phyloP scores from a whole-genome alignment of 2,797 vertebrate species.

The Myotis vivesi region DNA sequence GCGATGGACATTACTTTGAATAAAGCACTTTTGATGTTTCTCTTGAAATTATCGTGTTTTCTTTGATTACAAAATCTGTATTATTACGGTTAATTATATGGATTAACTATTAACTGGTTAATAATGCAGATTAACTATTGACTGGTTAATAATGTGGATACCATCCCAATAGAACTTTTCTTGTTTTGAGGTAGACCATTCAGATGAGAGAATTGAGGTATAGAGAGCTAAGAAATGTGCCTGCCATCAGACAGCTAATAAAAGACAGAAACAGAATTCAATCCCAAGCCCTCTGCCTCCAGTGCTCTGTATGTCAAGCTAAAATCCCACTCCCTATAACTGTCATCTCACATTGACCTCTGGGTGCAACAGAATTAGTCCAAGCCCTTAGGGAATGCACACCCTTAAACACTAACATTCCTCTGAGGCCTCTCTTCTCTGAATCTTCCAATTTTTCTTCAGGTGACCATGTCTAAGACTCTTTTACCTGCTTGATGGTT shows the following conservation, averaged over 20 bases:
- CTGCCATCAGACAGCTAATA: not conserved
- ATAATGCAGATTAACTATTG: too few relatives aligned
- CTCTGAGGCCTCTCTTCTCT: not conserved
- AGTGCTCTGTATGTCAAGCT: not conserved
- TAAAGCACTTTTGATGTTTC: too few relatives aligned
- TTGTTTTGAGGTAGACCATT: too few relatives aligned
- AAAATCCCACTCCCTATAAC: not conserved
- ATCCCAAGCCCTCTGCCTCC: not conserved
- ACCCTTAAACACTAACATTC: not conserved
- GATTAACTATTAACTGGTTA: too few relatives aligned
- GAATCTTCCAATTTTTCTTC: not conserved
- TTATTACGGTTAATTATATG: too few relatives aligned
- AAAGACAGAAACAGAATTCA: not conserved
- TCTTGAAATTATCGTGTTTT: too few relatives aligned
- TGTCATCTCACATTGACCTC: not conserved
- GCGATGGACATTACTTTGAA: too few relatives aligned
- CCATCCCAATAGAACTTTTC: too few relatives aligned
- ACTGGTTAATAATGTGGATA: too few relatives aligned
- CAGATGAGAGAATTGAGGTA: not conserved
- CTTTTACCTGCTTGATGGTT: not conserved
- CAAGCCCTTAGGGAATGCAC: not conserved
- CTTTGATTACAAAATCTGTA: too few relatives aligned
- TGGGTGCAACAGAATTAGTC: not conserved
- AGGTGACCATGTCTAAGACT: not conserved
- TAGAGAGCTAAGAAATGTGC: not conserved